Conservation (phyloP, 2,797 vertebrate species). For the Gambusia yucatana region DNA sequence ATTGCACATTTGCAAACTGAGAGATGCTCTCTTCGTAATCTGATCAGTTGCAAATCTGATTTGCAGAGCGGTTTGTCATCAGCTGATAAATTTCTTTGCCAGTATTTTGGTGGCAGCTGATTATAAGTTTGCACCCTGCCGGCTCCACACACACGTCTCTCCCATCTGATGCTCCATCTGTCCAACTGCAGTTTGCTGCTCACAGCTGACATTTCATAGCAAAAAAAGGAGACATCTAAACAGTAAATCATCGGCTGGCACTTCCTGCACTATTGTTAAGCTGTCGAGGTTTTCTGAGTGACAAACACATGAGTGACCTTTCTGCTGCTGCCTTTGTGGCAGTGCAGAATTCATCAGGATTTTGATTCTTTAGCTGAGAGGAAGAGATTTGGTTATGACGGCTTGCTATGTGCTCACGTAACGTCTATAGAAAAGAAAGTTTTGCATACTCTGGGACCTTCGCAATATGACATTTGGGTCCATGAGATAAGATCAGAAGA, state of each 20-base stretch:
- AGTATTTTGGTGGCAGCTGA: constrained; percentile 28
- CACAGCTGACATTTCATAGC: constrained; percentile 52
- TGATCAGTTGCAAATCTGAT: constrained; percentile 28
- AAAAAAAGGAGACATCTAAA: constrained; percentile 42
- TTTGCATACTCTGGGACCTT: background rate
- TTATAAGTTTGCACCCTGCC: constrained; percentile 44
- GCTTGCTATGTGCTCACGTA: background rate
- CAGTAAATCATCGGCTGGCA: constrained; percentile 46
- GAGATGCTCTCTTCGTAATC: constrained; percentile 18
- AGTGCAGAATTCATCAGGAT: background rate
- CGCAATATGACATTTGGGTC: background rate
- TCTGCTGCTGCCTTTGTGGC: background rate
- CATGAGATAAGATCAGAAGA: background rate
- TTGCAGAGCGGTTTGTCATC: constrained; percentile 21
- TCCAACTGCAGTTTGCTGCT: constrained; percentile 19
- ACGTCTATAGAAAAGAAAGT: background rate
- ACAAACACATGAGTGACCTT: constrained; percentile 5
- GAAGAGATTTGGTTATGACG: background rate
- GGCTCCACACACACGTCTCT: constrained; percentile 22
- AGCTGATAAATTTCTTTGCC: constrained; percentile 36
- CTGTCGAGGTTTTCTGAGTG: constrained; percentile 25
- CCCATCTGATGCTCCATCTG: constrained; percentile 46
- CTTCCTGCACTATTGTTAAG: constrained; percentile 30
- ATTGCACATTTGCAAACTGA: constrained; percentile 22
- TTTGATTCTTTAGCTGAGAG: constrained; percentile 3